Percentiles rank a stretch among this genome's conserved stretches.
Conservation (phyloP, 2,797 vertebrate species). For the Arctocebus calabarensis region DNA sequence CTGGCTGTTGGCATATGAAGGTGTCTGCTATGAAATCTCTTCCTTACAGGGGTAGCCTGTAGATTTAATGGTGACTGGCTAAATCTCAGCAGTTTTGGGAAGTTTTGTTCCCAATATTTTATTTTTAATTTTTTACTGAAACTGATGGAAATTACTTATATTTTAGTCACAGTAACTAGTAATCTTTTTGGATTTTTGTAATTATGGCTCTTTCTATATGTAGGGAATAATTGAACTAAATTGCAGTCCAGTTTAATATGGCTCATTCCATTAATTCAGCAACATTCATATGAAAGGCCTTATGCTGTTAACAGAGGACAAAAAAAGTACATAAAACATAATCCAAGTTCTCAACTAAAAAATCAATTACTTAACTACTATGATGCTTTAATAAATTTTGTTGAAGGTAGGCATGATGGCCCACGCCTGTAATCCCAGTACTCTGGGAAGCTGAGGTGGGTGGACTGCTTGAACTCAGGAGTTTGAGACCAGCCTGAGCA, state of each 20-base stretch:
- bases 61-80: neutral
- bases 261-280: neutral
- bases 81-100: too few species aligned
- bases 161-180: conserved; percentile 81
- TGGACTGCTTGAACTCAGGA: too few species aligned
- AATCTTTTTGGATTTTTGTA: neutral
- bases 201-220: conserved; percentile 34
- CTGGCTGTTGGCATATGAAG: neutral
- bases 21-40: neutral
- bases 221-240: conserved; percentile 40
- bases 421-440: too few species aligned
- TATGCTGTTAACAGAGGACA: neutral
- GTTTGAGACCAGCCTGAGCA: too few species aligned
- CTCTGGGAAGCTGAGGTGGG: too few species aligned
- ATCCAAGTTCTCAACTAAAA: neutral
- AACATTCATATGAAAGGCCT: neutral
- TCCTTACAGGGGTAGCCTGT: neutral
- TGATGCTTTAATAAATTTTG: neutral
- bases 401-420: neutral
- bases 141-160: conserved; percentile 55
- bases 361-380: conserved; percentile 30
- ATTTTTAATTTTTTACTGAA: conserved; percentile 65
- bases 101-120: conserved; percentile 14
- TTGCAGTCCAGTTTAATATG: neutral
- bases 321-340: conserved; percentile 42